These are phyloP conservation scores for Seira musarum DNA, from an alignment of 2,888 invertebrate species.

Conservation along the genomic window DNA sequence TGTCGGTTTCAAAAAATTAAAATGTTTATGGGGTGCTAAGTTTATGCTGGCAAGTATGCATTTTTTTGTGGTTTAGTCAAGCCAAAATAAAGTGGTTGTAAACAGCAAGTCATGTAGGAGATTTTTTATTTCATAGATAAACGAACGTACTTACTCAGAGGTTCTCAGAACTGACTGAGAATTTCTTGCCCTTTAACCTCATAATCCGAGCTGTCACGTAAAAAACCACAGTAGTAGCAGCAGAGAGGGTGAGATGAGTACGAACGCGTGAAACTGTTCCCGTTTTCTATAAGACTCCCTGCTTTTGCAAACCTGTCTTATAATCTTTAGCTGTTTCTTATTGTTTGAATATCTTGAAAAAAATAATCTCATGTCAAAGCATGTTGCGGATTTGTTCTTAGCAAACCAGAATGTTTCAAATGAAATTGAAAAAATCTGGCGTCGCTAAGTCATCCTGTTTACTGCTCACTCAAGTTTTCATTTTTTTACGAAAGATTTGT, in stretches of 20 bases:
- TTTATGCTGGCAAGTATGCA: not conserved
- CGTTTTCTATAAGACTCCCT: too few species aligned
- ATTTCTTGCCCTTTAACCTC: conserved; percentile 46
- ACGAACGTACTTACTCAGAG: not conserved
- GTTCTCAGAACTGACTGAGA: conserved; percentile 6
- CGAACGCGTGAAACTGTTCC: not conserved
- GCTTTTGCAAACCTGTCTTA: not conserved
- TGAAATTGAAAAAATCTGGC: too few species aligned
- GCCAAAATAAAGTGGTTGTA: not conserved
- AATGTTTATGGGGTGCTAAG: not conserved
- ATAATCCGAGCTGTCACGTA: conserved; percentile 45
- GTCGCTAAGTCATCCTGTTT: not conserved
- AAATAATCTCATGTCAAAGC: not conserved
- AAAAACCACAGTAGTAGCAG: not conserved
- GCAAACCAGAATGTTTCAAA: too few species aligned
- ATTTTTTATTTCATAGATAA: not conserved
- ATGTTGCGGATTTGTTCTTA: too few species aligned
- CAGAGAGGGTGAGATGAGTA: not conserved
- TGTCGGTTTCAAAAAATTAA: too few species aligned
- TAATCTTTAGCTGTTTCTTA: not conserved
- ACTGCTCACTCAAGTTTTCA: not conserved
- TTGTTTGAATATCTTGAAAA: not conserved
- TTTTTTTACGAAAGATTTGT: not conserved
- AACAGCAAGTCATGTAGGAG: not conserved
- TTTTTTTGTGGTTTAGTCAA: not conserved